These are phyloP conservation scores for Orbicella faveolata DNA, from an alignment of 64 coral and sea anemone species.

Conservation along the genomic window DNA sequence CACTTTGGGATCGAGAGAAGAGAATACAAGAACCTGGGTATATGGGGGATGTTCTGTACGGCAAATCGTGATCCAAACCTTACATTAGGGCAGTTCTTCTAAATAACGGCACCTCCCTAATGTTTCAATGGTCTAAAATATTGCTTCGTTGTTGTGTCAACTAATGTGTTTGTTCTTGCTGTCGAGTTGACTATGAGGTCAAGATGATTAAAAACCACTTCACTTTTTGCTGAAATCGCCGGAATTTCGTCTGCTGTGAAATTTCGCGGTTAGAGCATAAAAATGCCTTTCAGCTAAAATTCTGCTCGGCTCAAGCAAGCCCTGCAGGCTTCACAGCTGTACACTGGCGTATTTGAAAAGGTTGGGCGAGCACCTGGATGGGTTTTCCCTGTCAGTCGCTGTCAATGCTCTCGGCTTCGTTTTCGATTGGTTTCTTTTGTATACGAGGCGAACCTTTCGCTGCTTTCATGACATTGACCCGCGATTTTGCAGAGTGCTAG, in stretches of 20 bases:
- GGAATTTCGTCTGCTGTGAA: background rate
- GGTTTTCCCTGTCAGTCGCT: background rate
- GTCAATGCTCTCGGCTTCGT: background rate
- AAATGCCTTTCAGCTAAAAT: slow-evolving; percentile 15
- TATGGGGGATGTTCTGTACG: no score
- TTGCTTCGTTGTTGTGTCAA: background rate
- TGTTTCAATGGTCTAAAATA: background rate
- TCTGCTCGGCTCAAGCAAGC: background rate
- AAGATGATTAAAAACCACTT: background rate
- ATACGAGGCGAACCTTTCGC: background rate
- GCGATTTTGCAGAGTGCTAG: background rate
- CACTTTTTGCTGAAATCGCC: background rate
- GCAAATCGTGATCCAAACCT: no score
- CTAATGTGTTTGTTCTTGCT: background rate
- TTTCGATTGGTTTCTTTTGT: background rate
- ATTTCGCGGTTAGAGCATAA: background rate
- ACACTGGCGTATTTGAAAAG: background rate
- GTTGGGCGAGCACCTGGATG: background rate
- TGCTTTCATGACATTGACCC: background rate
- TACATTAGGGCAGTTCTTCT: no score
- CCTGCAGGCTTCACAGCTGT: background rate
- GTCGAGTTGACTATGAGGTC: background rate
- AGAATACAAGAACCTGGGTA: no score
- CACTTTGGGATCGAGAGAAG: no score
- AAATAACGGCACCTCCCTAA: no score